Percentiles rank a stretch among this genome's conserved stretches.
phyloP scores from a whole-genome alignment of 2,888 invertebrate species.

The Scaptomyza flava region DNA sequence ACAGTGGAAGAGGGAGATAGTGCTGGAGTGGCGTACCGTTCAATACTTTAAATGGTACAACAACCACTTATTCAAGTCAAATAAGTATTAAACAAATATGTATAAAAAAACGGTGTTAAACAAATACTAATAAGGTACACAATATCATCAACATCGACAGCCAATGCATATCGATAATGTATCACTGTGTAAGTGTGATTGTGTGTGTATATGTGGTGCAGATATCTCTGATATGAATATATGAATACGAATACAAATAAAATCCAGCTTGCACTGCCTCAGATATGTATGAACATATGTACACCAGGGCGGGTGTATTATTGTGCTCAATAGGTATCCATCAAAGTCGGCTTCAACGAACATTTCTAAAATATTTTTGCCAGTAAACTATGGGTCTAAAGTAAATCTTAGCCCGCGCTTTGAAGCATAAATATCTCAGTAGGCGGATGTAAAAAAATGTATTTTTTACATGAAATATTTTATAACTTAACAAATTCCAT shows the following conservation, averaged over 20 bases:
- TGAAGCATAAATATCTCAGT: too few relatives aligned
- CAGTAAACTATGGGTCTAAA: too few relatives aligned
- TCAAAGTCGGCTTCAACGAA: too few relatives aligned
- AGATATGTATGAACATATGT: slow-evolving; percentile 2
- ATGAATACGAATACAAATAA: slow-evolving; percentile 37
- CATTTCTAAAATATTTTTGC: too few relatives aligned
- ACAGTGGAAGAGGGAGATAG: neutral
- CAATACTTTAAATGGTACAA: slow-evolving; percentile 76
- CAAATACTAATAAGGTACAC: slow-evolving; percentile 74
- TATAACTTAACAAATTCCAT: too few relatives aligned
- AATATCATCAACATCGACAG: slow-evolving; percentile 47
- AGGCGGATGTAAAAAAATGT: too few relatives aligned
- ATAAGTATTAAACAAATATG: slow-evolving; percentile 81
- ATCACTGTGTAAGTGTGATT: slow-evolving; percentile 15
- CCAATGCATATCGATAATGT: slow-evolving; percentile 62
- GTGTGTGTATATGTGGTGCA: slow-evolving; percentile 40
- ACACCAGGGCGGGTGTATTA: neutral
- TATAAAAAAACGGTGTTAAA: slow-evolving; percentile 59
- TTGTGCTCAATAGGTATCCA: too few relatives aligned
- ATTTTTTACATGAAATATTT: too few relatives aligned
- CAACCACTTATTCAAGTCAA: slow-evolving; percentile 83
- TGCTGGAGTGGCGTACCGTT: slow-evolving; percentile 61
- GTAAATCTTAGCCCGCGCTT: too few relatives aligned
- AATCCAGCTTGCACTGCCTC: slow-evolving; percentile 17
- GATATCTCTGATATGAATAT: slow-evolving; percentile 63